These are phyloP conservation scores for Linnaemya vulpina DNA, from an alignment of 2,888 invertebrate species.

Conservation along the genomic window DNA sequence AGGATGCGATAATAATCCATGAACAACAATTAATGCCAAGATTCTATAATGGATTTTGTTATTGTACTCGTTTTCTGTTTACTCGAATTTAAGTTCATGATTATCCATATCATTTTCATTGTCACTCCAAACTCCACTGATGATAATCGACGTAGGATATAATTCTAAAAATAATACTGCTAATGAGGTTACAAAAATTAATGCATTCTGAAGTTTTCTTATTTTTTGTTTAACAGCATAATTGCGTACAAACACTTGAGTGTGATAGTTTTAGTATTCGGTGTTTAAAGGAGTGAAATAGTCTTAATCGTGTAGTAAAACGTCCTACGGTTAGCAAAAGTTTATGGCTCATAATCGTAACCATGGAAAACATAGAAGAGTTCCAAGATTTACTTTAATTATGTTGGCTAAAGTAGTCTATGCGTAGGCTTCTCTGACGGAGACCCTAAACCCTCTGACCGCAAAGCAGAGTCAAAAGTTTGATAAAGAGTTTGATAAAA, in stretches of 20 bases:
- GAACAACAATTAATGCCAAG: slow-evolving; percentile 1
- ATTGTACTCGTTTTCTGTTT: slow-evolving; percentile 6
- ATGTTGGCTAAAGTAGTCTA: too few species aligned
- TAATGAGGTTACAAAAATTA: slow-evolving; percentile 27
- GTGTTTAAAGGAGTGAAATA: background rate
- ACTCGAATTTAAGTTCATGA: slow-evolving; percentile 34
- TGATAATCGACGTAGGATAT: slow-evolving; percentile 23
- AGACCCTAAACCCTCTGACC: too few species aligned
- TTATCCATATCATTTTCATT: slow-evolving; percentile 15
- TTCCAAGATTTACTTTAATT: too few species aligned
- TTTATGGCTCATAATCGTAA: too few species aligned
- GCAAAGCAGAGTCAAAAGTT: too few species aligned
- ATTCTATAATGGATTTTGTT: slow-evolving; percentile 19
- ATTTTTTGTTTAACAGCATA: background rate
- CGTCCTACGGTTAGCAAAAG: too few species aligned
- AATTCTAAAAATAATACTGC: slow-evolving; percentile 22
- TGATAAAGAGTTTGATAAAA: too few species aligned
- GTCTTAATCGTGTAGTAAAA: background rate
- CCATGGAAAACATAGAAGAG: too few species aligned
- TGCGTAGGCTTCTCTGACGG: too few species aligned
- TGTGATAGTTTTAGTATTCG: slow-evolving; percentile 3
- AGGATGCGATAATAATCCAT: background rate
- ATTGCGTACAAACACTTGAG: background rate
- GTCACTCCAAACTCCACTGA: background rate
- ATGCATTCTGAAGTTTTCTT: background rate